These are phyloP conservation scores for Sipha maydis DNA, from an alignment of 2,888 invertebrate species.

Conservation along the genomic window DNA sequence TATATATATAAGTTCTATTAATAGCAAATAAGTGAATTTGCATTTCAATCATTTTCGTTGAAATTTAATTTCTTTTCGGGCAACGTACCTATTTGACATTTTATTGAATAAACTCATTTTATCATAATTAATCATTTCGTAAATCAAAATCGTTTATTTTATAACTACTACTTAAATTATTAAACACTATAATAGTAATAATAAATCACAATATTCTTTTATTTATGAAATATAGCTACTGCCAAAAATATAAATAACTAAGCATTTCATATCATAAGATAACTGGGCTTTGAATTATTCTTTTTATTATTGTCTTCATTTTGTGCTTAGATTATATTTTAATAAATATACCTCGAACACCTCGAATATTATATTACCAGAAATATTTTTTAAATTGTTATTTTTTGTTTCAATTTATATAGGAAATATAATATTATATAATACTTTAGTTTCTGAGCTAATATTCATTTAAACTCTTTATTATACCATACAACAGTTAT, in stretches of 20 bases:
- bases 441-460: too few species aligned
- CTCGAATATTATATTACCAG: background rate
- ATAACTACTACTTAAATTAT: background rate
- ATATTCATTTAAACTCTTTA: too few species aligned
- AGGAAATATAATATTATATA: too few species aligned
- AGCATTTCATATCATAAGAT: conserved; percentile 13
- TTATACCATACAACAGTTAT: too few species aligned
- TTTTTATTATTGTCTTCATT: conserved; percentile 40
- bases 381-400: background rate
- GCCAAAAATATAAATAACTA: conserved; percentile 31
- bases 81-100: background rate
- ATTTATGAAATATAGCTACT: background rate
- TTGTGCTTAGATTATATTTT: conserved; percentile 25
- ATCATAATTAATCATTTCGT: background rate
- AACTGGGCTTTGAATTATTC: background rate
- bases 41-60: background rate
- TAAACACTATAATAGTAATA: background rate
- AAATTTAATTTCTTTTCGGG: background rate
- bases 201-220: background rate
- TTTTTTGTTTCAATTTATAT: too few species aligned
- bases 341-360: background rate
- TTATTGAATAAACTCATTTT: background rate
- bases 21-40: background rate
- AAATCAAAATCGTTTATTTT: background rate
- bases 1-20: background rate